Evolutionary conservation across 2,797 vertebrate species (phyloP), one percentile per base, ranked within the genome.

Genomic region (Toxotes lorentzi): DNA sequence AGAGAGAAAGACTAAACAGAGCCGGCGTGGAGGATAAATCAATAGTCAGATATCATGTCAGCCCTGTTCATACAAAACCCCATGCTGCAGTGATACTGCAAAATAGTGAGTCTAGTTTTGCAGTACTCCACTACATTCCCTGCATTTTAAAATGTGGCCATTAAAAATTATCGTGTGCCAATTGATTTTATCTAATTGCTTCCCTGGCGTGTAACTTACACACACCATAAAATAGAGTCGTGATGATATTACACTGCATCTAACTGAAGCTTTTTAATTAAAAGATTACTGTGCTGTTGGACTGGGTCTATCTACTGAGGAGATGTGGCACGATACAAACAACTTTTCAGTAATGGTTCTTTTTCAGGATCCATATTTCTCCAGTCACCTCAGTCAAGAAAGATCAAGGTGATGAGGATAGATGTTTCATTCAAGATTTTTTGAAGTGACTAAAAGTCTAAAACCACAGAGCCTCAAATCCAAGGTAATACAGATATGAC

Each of bases 201-300:
- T 79, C 41, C 2, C 34, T 43, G 4, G 30, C 10, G 67, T 65
- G 40, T 24, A 54, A 51, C 14, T 56, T 50, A 38, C 17, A 68
- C 43, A 43, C 19, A 45, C 13, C n/a, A 64, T 41, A 21, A 70
- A 61, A 62, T 7, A 57, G 0, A 67, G 19, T 48, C 43, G 23
- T n/a, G 57, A 17, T 27, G 2, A 35, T 35, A 60, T 60, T 14
- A 24, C 12, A n/a, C 13, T 35, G 19, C 7, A n/a, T 43, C 38
- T 24, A 66, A 79, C 57, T 71, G 57, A 83, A 71, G 17, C 13
- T 27, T 54, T 45, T 40, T 57, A 50, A 65, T 74, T 38, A 65
- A 50, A 12, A 27, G 23, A 65, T 76, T 69, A 17, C 12, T 24
- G 4, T 45, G 10, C 50, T 48, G 27, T 27, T 72, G 14, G 5